Conservation (phyloP, 2,888 invertebrate species). For the Microctonus aethiopoides region DNA sequence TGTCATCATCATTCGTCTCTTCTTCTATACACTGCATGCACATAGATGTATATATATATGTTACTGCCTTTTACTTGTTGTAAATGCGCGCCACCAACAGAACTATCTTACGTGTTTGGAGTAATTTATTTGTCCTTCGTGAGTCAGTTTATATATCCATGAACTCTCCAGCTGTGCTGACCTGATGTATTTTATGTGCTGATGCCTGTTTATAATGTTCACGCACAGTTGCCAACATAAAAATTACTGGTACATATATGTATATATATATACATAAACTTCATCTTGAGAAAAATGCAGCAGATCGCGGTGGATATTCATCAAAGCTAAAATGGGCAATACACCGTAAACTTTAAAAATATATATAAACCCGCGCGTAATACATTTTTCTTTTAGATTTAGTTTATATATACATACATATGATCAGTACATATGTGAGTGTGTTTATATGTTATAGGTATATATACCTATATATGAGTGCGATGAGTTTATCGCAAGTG, state of each 20-base stretch:
- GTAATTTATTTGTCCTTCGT: background rate
- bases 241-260: background rate
- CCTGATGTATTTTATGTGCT: conserved; percentile 1
- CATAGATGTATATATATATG: background rate
- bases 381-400: background rate
- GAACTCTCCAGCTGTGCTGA: conserved; percentile 2
- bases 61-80: background rate
- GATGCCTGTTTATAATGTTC: conserved; percentile 4
- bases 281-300: background rate
- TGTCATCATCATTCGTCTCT: background rate
- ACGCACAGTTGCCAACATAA: conserved; percentile 1
- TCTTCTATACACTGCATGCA: background rate
- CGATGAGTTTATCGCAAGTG: background rate
- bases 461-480: too few relatives aligned
- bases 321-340: background rate
- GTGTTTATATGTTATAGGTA: background rate
- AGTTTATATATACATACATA: background rate
- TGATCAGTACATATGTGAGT: background rate
- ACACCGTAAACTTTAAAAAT: background rate
- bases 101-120: background rate
- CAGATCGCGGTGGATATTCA: background rate
- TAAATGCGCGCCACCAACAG: background rate
- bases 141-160: background rate
- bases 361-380: background rate
- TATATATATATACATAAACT: too few relatives aligned